phyloP scores from a whole-genome alignment of 92 coral and sea anemone species.

The Virgularia gustaviana region DNA sequence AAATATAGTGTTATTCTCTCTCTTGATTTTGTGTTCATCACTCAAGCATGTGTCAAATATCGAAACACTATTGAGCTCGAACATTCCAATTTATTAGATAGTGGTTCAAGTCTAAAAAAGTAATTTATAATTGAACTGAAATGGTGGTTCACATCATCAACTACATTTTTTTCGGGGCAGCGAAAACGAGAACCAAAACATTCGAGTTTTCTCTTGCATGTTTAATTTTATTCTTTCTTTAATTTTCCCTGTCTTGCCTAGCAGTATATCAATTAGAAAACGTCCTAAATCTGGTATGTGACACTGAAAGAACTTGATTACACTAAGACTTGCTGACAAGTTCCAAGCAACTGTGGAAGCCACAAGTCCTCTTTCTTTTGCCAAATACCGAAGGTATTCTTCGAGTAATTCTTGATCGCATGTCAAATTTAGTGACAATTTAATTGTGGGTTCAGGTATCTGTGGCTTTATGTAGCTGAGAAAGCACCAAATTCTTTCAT shows the following conservation, averaged over 20 bases:
- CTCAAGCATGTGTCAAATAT: no score
- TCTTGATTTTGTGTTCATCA: no score
- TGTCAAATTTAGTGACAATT: no score
- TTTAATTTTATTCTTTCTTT: not conserved
- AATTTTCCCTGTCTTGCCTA: conserved; percentile 1
- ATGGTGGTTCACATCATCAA: no score
- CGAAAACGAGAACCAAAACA: conserved; percentile 11
- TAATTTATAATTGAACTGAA: no score
- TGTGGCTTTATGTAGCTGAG: conserved; percentile 5
- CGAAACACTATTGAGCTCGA: no score
- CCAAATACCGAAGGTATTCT: no score
- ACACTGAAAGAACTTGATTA: conserved; percentile 4
- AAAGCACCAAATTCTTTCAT: conserved; percentile 16
- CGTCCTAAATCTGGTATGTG: not conserved
- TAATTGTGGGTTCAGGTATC: not conserved
- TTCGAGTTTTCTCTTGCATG: conserved; percentile 5
- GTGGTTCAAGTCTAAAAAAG: no score
- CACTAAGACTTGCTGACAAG: conserved; percentile 9
- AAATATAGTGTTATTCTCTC: no score
- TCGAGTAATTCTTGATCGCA: not conserved
- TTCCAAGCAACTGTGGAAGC: no score
- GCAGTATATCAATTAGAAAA: conserved; percentile 13
- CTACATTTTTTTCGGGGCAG: no score
- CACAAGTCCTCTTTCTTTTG: conserved; percentile 9
- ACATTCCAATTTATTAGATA: no score